Percentiles rank a stretch among this genome's conserved stretches.
phyloP scores from a whole-genome alignment of 1,140 invertebrate species.

The Pseudomyrmex concolor region DNA sequence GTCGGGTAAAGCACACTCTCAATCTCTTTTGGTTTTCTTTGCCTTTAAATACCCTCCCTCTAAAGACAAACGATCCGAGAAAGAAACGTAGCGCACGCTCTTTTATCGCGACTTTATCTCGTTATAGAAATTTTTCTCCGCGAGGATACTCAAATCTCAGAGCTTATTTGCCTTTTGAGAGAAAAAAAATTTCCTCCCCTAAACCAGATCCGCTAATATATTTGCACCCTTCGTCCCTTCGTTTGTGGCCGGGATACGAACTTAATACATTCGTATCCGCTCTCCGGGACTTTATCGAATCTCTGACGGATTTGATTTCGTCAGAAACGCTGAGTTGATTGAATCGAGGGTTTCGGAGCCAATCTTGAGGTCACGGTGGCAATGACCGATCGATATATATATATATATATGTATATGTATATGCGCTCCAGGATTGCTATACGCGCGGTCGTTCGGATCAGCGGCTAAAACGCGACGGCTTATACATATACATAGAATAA shows the following conservation, averaged over 20 bases:
- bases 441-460: conserved; percentile 37
- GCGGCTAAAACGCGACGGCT: background rate
- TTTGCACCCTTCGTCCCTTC: conserved; percentile 42
- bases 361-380: conserved; percentile 39
- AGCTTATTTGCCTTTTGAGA: conserved; percentile 27
- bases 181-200: background rate
- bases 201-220: conserved; percentile 31
- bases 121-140: conserved; percentile 49
- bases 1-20: background rate
- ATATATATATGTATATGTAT: too few relatives aligned
- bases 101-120: conserved; percentile 42
- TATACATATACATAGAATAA: conserved; percentile 40
- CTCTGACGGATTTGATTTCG: conserved; percentile 69
- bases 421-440: conserved; percentile 38
- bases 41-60: conserved; percentile 25
- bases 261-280: conserved; percentile 40
- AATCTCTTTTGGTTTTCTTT: background rate
- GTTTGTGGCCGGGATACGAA: conserved; percentile 41
- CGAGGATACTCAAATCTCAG: conserved; percentile 28
- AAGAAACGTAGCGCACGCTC: background rate
- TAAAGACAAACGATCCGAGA: conserved; percentile 37
- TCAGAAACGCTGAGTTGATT: conserved; percentile 59
- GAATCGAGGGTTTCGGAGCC: conserved; percentile 59
- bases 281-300: background rate
- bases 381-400: conserved; percentile 31